Conservation (phyloP, 2,797 vertebrate genomes). For the Dendrocincla tyrannina region DNA sequence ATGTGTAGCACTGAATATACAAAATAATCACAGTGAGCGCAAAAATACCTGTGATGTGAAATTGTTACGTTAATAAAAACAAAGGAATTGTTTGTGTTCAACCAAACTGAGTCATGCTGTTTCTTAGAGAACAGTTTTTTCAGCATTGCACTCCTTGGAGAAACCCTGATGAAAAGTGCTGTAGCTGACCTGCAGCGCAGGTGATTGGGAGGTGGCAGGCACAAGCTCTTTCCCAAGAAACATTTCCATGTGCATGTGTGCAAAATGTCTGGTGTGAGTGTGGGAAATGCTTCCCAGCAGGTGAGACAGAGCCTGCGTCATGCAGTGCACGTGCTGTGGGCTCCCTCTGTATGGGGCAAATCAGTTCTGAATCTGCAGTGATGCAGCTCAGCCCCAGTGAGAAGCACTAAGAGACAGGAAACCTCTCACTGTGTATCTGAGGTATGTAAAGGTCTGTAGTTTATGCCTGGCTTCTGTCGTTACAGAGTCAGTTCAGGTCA, state of each 20-base stretch:
- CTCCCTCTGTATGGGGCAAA: rapidly evolving
- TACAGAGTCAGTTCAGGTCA: neutral
- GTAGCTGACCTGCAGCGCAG: neutral
- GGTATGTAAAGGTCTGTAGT: neutral
- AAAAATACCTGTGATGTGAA: neutral
- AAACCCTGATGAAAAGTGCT: neutral
- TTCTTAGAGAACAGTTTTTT: neutral
- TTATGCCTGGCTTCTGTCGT: neutral
- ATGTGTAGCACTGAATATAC: neutral
- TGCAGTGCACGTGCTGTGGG: neutral
- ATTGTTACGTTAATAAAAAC: neutral
- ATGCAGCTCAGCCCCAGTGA: rapidly evolving
- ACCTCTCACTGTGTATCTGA: neutral
- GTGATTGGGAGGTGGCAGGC: neutral
- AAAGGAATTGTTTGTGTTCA: constrained; percentile 25
- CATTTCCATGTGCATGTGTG: neutral
- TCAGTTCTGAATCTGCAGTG: rapidly evolving
- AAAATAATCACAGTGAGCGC: neutral
- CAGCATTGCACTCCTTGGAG: neutral
- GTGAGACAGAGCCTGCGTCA: neutral
- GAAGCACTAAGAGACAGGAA: neutral
- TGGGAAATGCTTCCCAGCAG: rapidly evolving
- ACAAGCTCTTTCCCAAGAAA: neutral
- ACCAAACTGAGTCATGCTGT: neutral
- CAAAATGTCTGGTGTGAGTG: neutral